phyloP scores from a whole-genome alignment of 2,113 vertebrate species.

The Dromas ardeola region DNA sequence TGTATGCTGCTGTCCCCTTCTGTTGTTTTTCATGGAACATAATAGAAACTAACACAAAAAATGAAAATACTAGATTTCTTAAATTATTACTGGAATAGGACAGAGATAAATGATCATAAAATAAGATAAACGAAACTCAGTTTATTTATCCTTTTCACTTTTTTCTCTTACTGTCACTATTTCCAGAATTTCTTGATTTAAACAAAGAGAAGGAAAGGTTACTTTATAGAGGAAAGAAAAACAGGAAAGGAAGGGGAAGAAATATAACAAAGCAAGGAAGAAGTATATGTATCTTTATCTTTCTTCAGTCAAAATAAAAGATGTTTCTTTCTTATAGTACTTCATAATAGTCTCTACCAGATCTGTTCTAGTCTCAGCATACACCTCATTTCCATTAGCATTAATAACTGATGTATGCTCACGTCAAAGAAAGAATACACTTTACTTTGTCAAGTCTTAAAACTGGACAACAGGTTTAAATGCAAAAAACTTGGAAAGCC shows the following conservation, averaged over 20 bases:
- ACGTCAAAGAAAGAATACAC: background rate
- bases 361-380: background rate
- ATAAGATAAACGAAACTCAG: background rate
- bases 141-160: background rate
- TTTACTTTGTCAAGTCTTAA: background rate
- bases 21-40: background rate
- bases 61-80: background rate
- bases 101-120: background rate
- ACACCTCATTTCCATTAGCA: background rate
- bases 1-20: background rate
- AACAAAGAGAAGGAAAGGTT: background rate
- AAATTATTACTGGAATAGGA: background rate
- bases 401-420: background rate
- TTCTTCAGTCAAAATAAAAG: background rate
- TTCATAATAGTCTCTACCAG: background rate
- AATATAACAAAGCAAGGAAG: background rate
- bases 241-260: background rate
- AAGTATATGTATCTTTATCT: background rate
- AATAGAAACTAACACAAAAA: background rate
- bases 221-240: background rate
- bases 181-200: background rate
- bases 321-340: background rate
- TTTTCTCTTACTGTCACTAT: background rate
- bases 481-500: background rate
- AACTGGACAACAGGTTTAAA: background rate